Evolutionary conservation across 2,888 invertebrate genomes (phyloP).

Genomic region (Drosophila fulvimacula): DNA sequence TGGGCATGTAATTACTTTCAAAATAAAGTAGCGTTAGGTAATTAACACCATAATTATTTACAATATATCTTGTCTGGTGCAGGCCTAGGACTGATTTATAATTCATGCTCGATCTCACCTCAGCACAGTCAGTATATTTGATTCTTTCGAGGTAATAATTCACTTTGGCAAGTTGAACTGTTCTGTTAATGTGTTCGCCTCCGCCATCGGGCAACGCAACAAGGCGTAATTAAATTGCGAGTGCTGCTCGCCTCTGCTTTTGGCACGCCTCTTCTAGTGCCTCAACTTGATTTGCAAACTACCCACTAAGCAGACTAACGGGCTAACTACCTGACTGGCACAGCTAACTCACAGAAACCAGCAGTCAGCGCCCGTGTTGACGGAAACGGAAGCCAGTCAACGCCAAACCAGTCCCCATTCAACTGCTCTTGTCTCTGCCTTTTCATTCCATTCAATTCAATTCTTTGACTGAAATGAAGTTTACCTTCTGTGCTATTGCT

Average conservation of each 20-base stretch:
- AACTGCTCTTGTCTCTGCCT: conserved; percentile 3
- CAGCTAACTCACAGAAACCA: conserved; percentile 47
- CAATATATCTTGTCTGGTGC: background rate
- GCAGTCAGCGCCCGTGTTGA: conserved; percentile 52
- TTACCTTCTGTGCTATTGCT: conserved; percentile 23
- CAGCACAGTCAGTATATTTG: background rate
- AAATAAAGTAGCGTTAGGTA: background rate
- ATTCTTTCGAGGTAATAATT: background rate
- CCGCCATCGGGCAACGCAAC: background rate
- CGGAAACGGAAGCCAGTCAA: conserved; percentile 66
- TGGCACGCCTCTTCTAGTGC: conserved; percentile 17
- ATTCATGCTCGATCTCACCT: background rate
- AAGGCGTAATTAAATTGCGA: conserved; percentile 50
- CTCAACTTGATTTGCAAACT: conserved; percentile 63
- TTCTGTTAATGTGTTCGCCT: conserved; percentile 11
- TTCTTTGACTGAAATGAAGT: conserved; percentile 34
- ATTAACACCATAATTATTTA: background rate
- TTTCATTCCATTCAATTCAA: conserved; percentile 11
- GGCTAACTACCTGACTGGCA: conserved; percentile 45
- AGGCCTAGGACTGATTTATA: background rate
- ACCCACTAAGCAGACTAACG: conserved; percentile 65
- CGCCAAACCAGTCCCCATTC: conserved; percentile 8
- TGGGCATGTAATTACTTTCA: background rate
- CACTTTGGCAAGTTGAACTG: background rate
- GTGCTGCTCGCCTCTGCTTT: conserved; percentile 15